Conservation (phyloP, 2,113 vertebrate genomes). For the Eolophus roseicapilla region DNA sequence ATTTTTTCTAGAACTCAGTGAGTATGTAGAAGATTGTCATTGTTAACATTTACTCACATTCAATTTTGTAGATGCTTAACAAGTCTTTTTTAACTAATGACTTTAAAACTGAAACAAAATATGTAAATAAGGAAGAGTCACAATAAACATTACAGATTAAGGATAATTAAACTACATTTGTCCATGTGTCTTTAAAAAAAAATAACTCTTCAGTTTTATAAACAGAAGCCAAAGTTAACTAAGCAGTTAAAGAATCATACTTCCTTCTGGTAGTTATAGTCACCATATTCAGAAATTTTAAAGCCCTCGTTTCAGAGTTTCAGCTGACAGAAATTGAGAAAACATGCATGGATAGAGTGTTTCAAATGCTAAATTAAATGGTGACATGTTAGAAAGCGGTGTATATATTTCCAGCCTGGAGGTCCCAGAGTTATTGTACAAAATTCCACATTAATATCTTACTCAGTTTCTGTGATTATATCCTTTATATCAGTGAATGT, state of each 20-base stretch:
- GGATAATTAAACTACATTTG: not conserved
- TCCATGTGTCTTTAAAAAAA: not conserved
- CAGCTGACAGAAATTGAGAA: conserved; percentile 34
- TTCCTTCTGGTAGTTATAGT: not conserved
- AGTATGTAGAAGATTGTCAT: not conserved
- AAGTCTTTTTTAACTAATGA: conserved; percentile 18
- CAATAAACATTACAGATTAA: conserved; percentile 16
- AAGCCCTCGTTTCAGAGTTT: not conserved
- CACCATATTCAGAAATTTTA: not conserved
- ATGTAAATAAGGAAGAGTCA: conserved; percentile 19
- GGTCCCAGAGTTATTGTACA: conserved; percentile 1
- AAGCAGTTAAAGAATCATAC: not conserved
- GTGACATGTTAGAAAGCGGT: not conserved
- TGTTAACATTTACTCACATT: conserved; percentile 24
- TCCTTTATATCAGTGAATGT: conserved; percentile 66
- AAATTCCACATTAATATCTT: conserved; percentile 50
- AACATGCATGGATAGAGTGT: conserved; percentile 12
- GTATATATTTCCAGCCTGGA: conserved; percentile 27
- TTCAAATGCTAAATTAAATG: conserved; percentile 48
- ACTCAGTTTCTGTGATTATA: conserved; percentile 55
- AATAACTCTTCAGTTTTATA: not conserved
- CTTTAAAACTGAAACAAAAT: conserved; percentile 22
- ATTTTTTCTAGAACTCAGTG: not conserved
- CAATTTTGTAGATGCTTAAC: conserved; percentile 4
- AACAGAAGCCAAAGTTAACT: not conserved